phyloP scores from a whole-genome alignment of 92 coral and sea anemone species.

The Diadumene lineata region DNA sequence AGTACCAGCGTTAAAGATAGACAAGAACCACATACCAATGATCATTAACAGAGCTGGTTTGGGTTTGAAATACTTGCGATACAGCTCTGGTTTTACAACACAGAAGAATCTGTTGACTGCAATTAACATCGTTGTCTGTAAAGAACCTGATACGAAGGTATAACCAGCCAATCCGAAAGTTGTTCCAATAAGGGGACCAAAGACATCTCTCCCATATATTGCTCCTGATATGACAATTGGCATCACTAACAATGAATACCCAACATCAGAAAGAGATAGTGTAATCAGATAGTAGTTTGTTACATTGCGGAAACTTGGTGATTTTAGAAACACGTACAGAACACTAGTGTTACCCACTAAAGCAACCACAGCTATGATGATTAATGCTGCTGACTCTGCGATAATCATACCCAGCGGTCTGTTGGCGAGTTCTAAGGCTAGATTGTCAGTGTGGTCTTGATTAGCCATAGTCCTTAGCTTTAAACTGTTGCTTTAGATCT shows the following conservation, averaged over 20 bases:
- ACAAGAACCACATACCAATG: conserved; percentile 17
- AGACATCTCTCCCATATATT: background rate
- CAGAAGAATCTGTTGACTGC: conserved; percentile 40
- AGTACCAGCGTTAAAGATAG: background rate
- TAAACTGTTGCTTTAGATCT: too few species aligned
- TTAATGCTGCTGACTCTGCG: conserved; percentile 20
- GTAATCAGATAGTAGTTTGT: conserved; percentile 31
- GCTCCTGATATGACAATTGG: background rate
- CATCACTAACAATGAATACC: conserved; percentile 1
- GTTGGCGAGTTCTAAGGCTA: conserved; percentile 12
- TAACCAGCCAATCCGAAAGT: conserved; percentile 16
- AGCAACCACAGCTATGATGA: conserved; percentile 15
- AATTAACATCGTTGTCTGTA: conserved; percentile 28
- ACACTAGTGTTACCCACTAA: conserved; percentile 19
- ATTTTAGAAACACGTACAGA: conserved; percentile 25
- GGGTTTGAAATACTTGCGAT: conserved; percentile 30
- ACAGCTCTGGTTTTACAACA: conserved; percentile 29
- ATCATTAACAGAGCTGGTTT: conserved; percentile 32
- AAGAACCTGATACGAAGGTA: conserved; percentile 8
- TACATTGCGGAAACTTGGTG: conserved; percentile 32
- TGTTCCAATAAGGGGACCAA: background rate
- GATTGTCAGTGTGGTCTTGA: background rate
- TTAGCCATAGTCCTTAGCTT: conserved; percentile 1
- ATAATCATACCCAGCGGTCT: background rate
- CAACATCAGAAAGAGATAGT: conserved; percentile 29